phyloP scores from a whole-genome alignment of 92 coral and sea anemone species.

The Phymanthus crucifer region DNA sequence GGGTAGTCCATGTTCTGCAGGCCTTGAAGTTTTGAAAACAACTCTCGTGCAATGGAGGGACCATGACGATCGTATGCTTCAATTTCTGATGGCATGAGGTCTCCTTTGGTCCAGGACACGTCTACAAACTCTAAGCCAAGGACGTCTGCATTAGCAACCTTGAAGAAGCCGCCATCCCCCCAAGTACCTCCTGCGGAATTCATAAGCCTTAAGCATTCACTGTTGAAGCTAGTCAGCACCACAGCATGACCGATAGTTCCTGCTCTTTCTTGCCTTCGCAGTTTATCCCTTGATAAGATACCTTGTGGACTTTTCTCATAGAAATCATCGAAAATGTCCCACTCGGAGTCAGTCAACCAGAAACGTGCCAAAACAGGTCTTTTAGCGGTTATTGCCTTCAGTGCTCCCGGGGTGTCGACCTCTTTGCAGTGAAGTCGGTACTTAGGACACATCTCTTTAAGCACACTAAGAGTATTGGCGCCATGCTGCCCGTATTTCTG shows the following conservation, averaged over 20 bases:
- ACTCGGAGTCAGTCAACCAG: slow-evolving; percentile 39
- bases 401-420: slow-evolving; percentile 44
- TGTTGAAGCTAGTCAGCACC: slow-evolving; percentile 54
- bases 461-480: slow-evolving; percentile 17
- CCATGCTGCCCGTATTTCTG: slow-evolving; percentile 28
- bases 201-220: slow-evolving; percentile 55
- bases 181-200: slow-evolving; percentile 57
- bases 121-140: slow-evolving; percentile 56
- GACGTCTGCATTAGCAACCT: slow-evolving; percentile 50
- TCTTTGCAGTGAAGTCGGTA: slow-evolving; percentile 45
- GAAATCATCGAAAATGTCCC: slow-evolving; percentile 43
- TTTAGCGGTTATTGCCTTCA: slow-evolving; percentile 46
- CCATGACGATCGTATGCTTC: slow-evolving; percentile 15
- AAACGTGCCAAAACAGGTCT: slow-evolving; percentile 60
- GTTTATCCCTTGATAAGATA: slow-evolving; percentile 31
- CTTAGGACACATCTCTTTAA: slow-evolving; percentile 37
- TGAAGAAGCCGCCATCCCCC: slow-evolving; percentile 68
- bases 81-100: slow-evolving; percentile 24
- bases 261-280: background rate
- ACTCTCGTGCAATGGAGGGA: slow-evolving; percentile 11
- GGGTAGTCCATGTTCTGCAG: slow-evolving; percentile 20
- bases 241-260: slow-evolving; percentile 46
- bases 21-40: slow-evolving; percentile 27
- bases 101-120: slow-evolving; percentile 36
- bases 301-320: slow-evolving; percentile 34